Conservation (phyloP, 2,113 vertebrate genomes). For the Myotis davidii region DNA sequence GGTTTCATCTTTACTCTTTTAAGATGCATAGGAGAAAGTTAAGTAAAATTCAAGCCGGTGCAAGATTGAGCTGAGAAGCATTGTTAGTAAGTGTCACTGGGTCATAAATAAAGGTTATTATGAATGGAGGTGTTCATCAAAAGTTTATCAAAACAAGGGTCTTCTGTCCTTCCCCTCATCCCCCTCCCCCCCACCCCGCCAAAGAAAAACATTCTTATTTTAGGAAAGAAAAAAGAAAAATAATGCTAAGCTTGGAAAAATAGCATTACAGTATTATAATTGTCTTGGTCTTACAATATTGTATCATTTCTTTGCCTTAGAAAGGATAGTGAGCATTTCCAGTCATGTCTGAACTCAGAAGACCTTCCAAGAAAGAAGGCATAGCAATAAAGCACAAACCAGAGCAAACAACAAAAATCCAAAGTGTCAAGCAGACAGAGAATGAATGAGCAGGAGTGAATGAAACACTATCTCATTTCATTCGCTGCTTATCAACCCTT, state of each 20-base stretch:
- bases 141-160: not conserved
- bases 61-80: not conserved
- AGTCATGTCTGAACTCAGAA: not conserved
- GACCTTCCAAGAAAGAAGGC: not conserved
- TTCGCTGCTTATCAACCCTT: too few species aligned
- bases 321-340: not conserved
- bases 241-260: not conserved
- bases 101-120: not conserved
- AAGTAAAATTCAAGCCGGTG: not conserved
- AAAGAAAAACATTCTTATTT: not conserved
- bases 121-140: not conserved
- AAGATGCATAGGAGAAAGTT: not conserved
- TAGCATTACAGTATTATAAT: not conserved
- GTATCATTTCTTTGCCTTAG: not conserved
- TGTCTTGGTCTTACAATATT: not conserved
- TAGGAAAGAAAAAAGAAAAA: not conserved
- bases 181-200: too few species aligned
- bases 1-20: not conserved
- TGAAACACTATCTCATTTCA: not conserved
- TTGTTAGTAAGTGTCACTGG: rapidly evolving
- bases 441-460: too few species aligned
- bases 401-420: not conserved
- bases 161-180: not conserved
- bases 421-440: not conserved
- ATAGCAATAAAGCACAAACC: too few species aligned